phyloP scores from a whole-genome alignment of 2,888 invertebrate genomes.

The Spisula subtruncata region DNA sequence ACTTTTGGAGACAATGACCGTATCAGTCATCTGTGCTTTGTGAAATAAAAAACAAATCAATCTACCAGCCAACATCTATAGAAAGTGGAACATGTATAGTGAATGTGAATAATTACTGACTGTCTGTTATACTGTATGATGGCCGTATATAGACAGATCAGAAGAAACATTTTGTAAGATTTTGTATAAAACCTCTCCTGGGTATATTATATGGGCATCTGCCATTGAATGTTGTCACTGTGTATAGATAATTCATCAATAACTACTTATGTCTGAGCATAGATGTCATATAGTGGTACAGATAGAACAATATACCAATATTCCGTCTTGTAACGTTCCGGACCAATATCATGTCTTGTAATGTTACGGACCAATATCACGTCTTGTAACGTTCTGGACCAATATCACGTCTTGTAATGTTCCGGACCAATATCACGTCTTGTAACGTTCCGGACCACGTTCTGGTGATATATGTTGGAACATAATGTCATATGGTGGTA shows the following conservation, averaged over 20 bases:
- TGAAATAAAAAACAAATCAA: constrained; percentile 22
- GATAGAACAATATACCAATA: not conserved
- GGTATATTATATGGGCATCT: constrained; percentile 51
- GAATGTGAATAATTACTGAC: constrained; percentile 6
- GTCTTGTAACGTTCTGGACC: not conserved
- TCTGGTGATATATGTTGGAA: no score
- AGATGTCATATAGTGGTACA: not conserved
- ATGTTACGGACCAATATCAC: not conserved
- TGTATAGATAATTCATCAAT: constrained; percentile 53
- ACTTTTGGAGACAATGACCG: not conserved
- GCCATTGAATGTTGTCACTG: constrained; percentile 53
- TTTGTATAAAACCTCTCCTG: constrained; percentile 44
- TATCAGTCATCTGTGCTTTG: constrained; percentile 18
- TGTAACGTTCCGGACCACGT: no score
- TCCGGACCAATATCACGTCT: no score
- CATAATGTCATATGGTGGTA: no score
- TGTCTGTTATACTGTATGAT: constrained; percentile 10
- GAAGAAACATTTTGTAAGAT: constrained; percentile 48
- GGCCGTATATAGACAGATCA: not conserved
- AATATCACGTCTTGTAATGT: not conserved
- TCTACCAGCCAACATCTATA: not conserved
- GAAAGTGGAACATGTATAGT: constrained; percentile 5
- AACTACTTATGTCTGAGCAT: constrained; percentile 23
- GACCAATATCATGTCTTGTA: not conserved
- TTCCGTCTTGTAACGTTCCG: no score